Base-by-base conservation (phyloP, 2,113 vertebrate genomes). In the Chelonoidis abingdonii region DNA sequence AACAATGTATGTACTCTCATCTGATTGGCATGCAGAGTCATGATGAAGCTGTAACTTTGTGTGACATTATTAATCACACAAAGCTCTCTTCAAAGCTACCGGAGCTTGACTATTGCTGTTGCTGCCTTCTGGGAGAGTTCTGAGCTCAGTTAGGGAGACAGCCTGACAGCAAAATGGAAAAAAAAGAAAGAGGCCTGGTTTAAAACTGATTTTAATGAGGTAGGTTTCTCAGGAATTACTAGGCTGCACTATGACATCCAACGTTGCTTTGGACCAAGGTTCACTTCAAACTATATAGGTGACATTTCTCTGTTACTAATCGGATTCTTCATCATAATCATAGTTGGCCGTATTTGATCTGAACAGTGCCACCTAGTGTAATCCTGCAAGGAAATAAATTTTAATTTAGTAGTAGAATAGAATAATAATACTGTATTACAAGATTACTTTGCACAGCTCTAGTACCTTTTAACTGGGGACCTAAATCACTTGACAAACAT, bases 51-150 rank as follows among this genome's bases (percentile, higher is more conserved):
- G 31, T 81, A 81, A 62, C 84, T 54, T 31, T 75, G 52, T 29
- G 91, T 90, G 56, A 87, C 90, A 25, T 65, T 95, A 97, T 86
- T 94, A 94, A 96, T 87, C 80, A 52, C 83, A 31, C 9, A 91
- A 89, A 93, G 80, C 76, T 94, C 89, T 85, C 91, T 92, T 94
- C 93, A 95, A 56, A 91, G 90, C 95, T 82, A 80, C 89, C 72
- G 82, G 84, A 94, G 89, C 92, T 93, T 92, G 76, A 93, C 75
- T 88, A 41, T 56, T 52, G 88, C 76, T 16, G 79, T 84, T 88
- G 75, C 35, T 89, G 90, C 80, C 89, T 81, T 89, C 62, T 89
- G 86, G 86, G 59, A 94, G 49, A 78, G 49, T 65, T 54, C 44
- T 87, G 87, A 92, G 83, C 89, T 94, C 80, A 41, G 84, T 87